Percentiles rank a stretch among this genome's conserved stretches.
Evolutionary conservation across 1,140 invertebrate genomes (phyloP).

Genomic region (Theocolax elegans): DNA sequence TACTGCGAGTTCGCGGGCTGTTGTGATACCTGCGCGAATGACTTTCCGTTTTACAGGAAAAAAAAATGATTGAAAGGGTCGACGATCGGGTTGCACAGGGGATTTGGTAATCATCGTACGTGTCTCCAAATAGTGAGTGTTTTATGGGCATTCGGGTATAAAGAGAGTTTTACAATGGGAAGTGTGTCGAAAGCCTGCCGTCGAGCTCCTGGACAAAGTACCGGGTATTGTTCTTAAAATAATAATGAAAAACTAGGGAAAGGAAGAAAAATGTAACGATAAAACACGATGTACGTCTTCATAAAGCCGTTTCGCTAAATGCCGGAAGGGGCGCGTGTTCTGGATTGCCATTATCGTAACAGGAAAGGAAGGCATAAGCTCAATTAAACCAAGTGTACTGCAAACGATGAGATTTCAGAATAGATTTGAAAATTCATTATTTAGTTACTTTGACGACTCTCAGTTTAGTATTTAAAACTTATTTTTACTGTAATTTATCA

Average conservation of each 20-base stretch:
- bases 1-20: conserved; percentile 15
- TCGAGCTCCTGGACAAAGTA: conserved; percentile 17
- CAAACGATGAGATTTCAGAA: conserved; percentile 13
- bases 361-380: not conserved
- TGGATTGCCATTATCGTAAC: not conserved
- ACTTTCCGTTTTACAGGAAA: not conserved
- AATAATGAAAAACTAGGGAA: conserved; percentile 4
- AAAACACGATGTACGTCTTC: not conserved
- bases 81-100: not conserved
- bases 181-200: conserved; percentile 22
- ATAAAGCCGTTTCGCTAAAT: conserved; percentile 3
- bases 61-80: conserved; percentile 40
- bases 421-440: too few relatives aligned
- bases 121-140: not conserved
- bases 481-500: too few relatives aligned
- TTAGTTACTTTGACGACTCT: too few relatives aligned
- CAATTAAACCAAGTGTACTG: not conserved
- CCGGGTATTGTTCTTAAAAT: conserved; percentile 24
- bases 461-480: too few relatives aligned
- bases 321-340: not conserved
- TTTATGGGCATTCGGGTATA: too few relatives aligned
- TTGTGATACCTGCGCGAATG: not conserved
- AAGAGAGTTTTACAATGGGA: not conserved
- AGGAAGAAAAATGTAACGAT: not conserved
- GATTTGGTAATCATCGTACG: not conserved